Conservation (phyloP, 2,888 invertebrate genomes). For the Adelphocoris suturalis region DNA sequence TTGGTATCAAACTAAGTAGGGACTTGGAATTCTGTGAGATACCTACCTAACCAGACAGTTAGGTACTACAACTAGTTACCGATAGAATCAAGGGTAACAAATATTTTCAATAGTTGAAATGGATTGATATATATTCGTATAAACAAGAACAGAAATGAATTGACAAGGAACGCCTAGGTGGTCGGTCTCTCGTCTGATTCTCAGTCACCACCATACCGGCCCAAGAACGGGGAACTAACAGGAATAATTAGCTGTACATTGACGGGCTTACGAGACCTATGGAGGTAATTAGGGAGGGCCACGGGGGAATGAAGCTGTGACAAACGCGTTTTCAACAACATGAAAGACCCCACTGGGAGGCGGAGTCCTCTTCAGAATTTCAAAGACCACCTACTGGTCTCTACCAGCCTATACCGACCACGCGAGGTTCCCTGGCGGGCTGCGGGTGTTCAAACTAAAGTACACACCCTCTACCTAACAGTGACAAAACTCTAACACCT, state of each 20-base stretch:
- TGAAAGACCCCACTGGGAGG: slow-evolving; percentile 17
- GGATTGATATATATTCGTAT: no score
- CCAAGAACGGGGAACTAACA: background rate
- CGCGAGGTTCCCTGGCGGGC: background rate
- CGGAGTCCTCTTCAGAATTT: background rate
- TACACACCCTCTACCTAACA: background rate
- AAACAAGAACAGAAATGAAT: background rate
- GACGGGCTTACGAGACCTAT: background rate
- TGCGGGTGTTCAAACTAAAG: background rate
- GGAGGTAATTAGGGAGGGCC: slow-evolving; percentile 30
- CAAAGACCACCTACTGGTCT: slow-evolving; percentile 3
- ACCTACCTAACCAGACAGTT: no score
- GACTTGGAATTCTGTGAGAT: no score
- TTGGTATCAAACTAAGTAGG: no score
- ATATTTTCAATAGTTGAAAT: no score
- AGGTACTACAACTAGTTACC: no score
- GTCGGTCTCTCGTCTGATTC: background rate
- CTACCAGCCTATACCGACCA: background rate
- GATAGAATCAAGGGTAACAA: no score
- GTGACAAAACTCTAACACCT: background rate
- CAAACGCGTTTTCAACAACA: slow-evolving; percentile 32
- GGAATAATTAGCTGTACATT: slow-evolving; percentile 36
- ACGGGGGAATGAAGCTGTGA: slow-evolving; percentile 11
- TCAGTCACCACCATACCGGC: background rate
- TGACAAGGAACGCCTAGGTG: background rate